phyloP scores from a whole-genome alignment of 1,140 invertebrate species.

The Plectrocnemia conspersa region DNA sequence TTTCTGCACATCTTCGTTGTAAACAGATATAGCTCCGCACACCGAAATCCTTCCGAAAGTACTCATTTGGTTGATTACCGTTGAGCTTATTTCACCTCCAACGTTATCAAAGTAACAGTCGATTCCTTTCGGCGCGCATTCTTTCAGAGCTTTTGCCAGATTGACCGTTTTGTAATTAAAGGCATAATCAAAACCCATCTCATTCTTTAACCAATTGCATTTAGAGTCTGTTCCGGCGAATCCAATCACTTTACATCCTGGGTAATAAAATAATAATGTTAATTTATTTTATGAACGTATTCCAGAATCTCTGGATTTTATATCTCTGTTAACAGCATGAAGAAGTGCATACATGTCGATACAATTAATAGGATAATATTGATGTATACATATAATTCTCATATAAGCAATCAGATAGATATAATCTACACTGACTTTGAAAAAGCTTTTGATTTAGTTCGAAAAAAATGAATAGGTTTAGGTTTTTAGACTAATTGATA shows the following conservation, averaged over 20 bases:
- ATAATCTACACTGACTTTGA: too few species aligned
- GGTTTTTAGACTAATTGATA: too few species aligned
- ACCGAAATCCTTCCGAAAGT: slow-evolving; percentile 57
- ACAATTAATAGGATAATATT: too few species aligned
- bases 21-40: slow-evolving; percentile 61
- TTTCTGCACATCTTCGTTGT: slow-evolving; percentile 44
- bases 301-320: too few species aligned
- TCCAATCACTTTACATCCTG: slow-evolving; percentile 50
- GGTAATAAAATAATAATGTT: too few species aligned
- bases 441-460: too few species aligned
- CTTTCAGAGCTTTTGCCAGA: slow-evolving; percentile 50
- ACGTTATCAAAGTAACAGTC: slow-evolving; percentile 76
- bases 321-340: too few species aligned
- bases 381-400: too few species aligned
- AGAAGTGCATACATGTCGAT: too few species aligned
- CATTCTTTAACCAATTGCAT: slow-evolving; percentile 54
- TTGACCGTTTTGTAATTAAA: slow-evolving; percentile 60
- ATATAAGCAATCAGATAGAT: too few species aligned
- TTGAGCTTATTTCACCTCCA: slow-evolving; percentile 61
- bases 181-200: slow-evolving; percentile 57
- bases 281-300: too few species aligned
- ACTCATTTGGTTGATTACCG: slow-evolving; percentile 60
- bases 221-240: slow-evolving; percentile 60
- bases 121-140: slow-evolving; percentile 62
- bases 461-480: too few species aligned